Evolutionary conservation across 2,888 invertebrate genomes (phyloP), one percentile per base, ranked within the genome.

Genomic region (Ochropleura leucogaster): DNA sequence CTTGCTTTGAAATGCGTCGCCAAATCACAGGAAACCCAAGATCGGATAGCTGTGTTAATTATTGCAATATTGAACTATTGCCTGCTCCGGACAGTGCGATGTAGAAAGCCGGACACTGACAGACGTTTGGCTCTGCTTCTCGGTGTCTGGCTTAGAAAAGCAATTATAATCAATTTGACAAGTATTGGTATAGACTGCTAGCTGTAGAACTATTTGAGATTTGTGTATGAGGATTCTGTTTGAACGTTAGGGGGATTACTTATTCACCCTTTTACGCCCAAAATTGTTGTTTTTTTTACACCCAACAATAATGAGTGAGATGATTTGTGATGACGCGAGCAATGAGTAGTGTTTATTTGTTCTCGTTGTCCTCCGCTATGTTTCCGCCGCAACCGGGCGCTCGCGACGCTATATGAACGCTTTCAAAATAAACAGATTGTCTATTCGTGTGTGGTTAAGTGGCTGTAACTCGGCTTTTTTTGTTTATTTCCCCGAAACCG

Each of bases 361-460:
- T 87, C 77, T 83, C 68, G 68, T 72, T 83, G 76, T 79, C 74
- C 68, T 83, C 77, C 77, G 55, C 76, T 80, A 79, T 65, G 53
- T 73, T 65, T 64, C 68, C 69, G 77, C 79, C 71, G 49, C 66
- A 65, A 55, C 73, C 83, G 75, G 47, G 80, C 86, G 82, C 70
- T 83, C 79, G 73, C 85, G 80, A 86, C 86, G 89, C 82, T 62
- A 20, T 89, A 87, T 77, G 85, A 91, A 88, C 87, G 88, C 74
- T 92, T 86, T 89, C 69, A 89, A 93, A 94, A 94, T 89, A 95
- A 94, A 94, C 94, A 94, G 75, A 88, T 89, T 88, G 89, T 91
- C 91, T 92, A 92, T 92, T 92, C 91, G 83, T 86, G 91, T 91
- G 89, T 85, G 87, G 88, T 90, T 90, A 91, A 92, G 91, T 90